Conservation (phyloP, 2,888 invertebrate genomes). For the Bellardia bayeri region DNA sequence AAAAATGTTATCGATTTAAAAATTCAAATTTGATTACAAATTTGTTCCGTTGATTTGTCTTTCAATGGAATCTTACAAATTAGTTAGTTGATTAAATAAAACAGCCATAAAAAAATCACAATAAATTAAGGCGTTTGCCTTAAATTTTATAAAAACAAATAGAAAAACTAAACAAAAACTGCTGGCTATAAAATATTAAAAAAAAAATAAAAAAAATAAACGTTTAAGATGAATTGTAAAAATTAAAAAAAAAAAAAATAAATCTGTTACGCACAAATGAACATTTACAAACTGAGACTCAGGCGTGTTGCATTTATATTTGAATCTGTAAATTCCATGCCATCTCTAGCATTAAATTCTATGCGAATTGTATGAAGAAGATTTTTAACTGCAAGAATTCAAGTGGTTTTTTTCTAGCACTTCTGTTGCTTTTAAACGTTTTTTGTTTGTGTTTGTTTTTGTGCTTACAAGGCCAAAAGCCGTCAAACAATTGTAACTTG, state of each 20-base stretch:
- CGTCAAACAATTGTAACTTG: constrained; percentile 11
- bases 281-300: neutral
- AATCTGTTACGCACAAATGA: constrained; percentile 3
- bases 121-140: neutral
- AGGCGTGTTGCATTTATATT: neutral
- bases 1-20: neutral
- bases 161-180: neutral
- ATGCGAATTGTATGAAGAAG: too few relatives aligned
- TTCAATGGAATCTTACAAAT: neutral
- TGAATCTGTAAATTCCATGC: neutral
- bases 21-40: neutral
- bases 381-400: neutral
- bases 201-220: neutral
- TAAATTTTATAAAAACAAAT: neutral
- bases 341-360: too few relatives aligned
- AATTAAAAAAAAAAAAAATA: neutral
- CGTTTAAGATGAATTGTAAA: neutral
- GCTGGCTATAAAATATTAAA: too few relatives aligned
- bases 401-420: neutral
- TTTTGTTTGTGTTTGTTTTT: neutral
- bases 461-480: constrained; percentile 35
- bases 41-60: neutral
- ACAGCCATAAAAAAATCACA: neutral
- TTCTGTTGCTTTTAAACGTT: neutral
- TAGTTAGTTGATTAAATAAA: neutral